phyloP scores from a whole-genome alignment of 2,888 invertebrate species.

The Himalopsyche tibetana region DNA sequence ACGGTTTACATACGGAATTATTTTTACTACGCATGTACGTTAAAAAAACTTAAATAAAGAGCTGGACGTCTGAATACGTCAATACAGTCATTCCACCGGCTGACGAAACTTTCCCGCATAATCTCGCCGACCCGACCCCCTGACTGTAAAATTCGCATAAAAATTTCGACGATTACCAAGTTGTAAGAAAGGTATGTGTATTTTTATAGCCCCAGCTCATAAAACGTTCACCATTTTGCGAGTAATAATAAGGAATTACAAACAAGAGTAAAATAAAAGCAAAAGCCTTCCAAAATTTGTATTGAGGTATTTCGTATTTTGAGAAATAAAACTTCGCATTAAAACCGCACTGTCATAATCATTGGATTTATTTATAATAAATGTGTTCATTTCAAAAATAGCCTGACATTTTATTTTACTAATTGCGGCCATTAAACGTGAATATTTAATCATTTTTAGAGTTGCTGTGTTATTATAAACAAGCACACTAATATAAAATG shows the following conservation, averaged over 20 bases:
- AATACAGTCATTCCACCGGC: background rate
- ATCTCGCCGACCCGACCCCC: background rate
- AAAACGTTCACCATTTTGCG: conserved; percentile 31
- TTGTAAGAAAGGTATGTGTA: conserved; percentile 30
- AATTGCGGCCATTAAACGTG: no score
- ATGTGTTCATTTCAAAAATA: no score
- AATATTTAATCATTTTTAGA: no score
- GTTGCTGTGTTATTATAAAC: no score
- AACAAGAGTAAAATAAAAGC: conserved; percentile 24
- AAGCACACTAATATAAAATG: no score
- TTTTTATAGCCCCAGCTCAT: conserved; percentile 34
- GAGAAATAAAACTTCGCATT: background rate
- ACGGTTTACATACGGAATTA: no score
- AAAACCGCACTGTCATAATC: no score
- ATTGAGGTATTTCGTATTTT: conserved; percentile 23
- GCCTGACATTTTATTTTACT: no score
- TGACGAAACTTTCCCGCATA: background rate
- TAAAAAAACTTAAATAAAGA: no score
- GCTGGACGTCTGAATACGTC: no score
- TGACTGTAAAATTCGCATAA: conserved; percentile 37
- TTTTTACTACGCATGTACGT: no score
- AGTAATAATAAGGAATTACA: conserved; percentile 21
- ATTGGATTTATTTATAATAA: no score
- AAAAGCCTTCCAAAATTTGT: background rate
- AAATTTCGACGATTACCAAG: conserved; percentile 33